phyloP scores from a whole-genome alignment of 2,888 invertebrate species.

The Xestoiulus laeticollis region DNA sequence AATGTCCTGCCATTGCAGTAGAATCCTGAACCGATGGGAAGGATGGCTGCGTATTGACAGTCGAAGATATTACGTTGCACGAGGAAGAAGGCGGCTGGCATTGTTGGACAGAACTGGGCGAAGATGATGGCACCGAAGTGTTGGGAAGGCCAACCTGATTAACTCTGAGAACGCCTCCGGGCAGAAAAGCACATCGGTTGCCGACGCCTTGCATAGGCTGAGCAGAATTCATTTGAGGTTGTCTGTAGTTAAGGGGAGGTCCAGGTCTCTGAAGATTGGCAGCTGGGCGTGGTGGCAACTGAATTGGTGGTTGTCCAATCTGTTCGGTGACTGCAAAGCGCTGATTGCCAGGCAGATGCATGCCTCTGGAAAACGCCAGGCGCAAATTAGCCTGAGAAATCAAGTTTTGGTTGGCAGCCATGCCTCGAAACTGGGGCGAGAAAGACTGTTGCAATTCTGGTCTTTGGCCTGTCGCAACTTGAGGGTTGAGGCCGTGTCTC shows the following conservation, averaged over 20 bases:
- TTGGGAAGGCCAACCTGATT: slow-evolving; percentile 56
- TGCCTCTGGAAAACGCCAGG: slow-evolving; percentile 2
- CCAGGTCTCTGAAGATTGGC: not conserved
- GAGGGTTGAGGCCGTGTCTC: not conserved
- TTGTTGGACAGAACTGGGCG: not conserved
- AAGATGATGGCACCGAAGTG: not conserved
- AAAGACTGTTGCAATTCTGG: not conserved
- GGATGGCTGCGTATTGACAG: not conserved
- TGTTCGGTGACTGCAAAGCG: slow-evolving; percentile 30
- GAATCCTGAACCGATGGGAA: not conserved
- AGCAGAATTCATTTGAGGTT: not conserved
- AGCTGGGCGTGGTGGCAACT: not conserved
- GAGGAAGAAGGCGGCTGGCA: not conserved
- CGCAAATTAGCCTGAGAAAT: slow-evolving; percentile 17
- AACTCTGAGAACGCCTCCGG: slow-evolving; percentile 54
- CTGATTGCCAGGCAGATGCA: slow-evolving; percentile 44
- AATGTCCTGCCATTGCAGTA: not conserved
- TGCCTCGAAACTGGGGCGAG: slow-evolving; percentile 20
- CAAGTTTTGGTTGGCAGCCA: not conserved
- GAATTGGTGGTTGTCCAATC: slow-evolving; percentile 53
- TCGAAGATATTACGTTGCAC: not conserved
- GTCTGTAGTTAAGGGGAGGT: not conserved
- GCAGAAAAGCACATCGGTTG: slow-evolving; percentile 47
- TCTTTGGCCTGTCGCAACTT: not conserved
- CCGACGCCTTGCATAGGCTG: slow-evolving; percentile 45